Evolutionary conservation across 2,797 vertebrate genomes (phyloP), one percentile per base, ranked within the genome.

Genomic region (Chelon labrosus): DNA sequence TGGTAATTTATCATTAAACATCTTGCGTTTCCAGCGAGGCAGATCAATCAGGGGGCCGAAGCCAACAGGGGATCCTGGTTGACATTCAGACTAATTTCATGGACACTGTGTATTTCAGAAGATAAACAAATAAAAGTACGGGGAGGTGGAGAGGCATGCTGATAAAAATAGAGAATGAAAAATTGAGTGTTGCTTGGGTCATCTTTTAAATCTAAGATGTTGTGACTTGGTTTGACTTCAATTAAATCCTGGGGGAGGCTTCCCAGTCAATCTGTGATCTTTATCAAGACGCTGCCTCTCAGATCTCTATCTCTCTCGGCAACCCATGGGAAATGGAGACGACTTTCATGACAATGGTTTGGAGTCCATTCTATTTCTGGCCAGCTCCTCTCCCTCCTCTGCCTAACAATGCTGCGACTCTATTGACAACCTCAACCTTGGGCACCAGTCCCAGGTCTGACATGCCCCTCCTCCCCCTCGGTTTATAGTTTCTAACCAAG

Each of bases 171-270:
- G 82, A 85, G 65, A 75, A 80, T 72, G 80, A 85, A 91, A 83
- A 90, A 86, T 74, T 44, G 75, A 86, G 82, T 73, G 77, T 81
- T 75, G 70, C 81, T 82, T 75, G 88, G 94, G 93, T 95, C 94
- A 95, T 95, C 94, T 92, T 85, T 91, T 84, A 89, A 92, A 95
- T 95, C 94, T 93, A 83, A 92, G 92, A 92, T 93, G 85, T 89
- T 92, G 89, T 91, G 93, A 92, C 93, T 93, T 89, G 84, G 89
- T 92, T 94, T 95, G 94, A 94, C 94, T 95, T 95, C 94, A 95
- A 95, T 95, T 95, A 95, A 95, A 93, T 94, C 92, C 92, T 85
- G 66, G 42, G 92, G 92, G 93, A 92, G 90, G 89, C 84, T 92
- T 90, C 88, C 85, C 80, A 88, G 91, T 94, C 93, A 77, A 94